Evolutionary conservation across 2,888 invertebrate genomes (phyloP), one percentile per base, ranked within the genome.

Genomic region (Drosophila borealis): DNA sequence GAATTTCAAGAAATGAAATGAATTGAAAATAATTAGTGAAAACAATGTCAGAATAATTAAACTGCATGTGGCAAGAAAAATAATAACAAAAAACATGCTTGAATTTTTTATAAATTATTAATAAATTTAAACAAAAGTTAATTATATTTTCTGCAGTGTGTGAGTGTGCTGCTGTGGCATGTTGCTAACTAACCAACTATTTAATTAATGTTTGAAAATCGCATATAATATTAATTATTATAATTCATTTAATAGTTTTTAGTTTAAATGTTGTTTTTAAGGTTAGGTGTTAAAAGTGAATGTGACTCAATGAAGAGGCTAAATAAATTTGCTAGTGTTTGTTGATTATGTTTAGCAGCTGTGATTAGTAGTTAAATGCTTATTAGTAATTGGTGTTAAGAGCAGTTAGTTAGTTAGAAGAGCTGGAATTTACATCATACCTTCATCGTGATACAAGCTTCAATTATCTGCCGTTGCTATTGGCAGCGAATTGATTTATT

Each of bases 371-470:
- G 29, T 53, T 53, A 66, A 29, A 64, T 56, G 64, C 50, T 71
- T 59, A 46, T 56, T 76, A 71, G 62, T 67, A 62, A 57, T 50
- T 70, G 75, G 61, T 63, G 74, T 74, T 70, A 66, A 65, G 78
- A 71, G 76, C 71, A 62, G 61, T 70, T 71, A 80, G 74, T 75
- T 72, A 70, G 53, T 53, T 29, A 29, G 63, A 59, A 64, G 70
- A 76, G 62, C 69, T 79, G 79, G 73, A 75, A 71, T 77, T 76
- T 74, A 84, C 76, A 87, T 93, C 94, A 94, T 95, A 97, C 97
- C 97, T 97, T 97, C 93, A 97, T 95, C 92, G 96, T 96, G 94
- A 97, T 96, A 96, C 97, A 97, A 95, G 97, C 96, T 95, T 97
- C 97, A 95, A 96, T 95, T 95, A 97, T 96, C 96, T 97, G 97